Conservation (phyloP, 1,140 invertebrate species). For the Pachypeltis micranthus region DNA sequence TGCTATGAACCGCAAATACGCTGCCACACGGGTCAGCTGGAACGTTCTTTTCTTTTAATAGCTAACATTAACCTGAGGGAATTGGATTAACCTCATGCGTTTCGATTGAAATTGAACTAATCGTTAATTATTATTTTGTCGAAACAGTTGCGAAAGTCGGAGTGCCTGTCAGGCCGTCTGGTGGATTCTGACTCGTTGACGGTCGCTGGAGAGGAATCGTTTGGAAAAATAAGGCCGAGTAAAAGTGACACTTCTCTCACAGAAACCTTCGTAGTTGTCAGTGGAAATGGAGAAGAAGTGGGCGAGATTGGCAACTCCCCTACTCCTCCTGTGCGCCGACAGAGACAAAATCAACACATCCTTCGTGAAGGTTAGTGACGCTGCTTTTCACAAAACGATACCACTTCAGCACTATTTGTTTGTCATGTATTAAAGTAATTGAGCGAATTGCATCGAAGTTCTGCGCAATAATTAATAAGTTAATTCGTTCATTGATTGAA, state of each 20-base stretch:
- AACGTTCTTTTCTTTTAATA: no score
- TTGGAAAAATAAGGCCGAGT: constrained; percentile 51
- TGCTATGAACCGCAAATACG: no score
- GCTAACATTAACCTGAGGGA: no score
- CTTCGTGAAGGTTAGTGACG: constrained; percentile 23
- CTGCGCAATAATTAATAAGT: no score
- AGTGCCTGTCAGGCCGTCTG: constrained; percentile 31
- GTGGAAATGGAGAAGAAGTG: constrained; percentile 46
- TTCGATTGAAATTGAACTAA: not conserved
- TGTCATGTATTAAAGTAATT: no score
- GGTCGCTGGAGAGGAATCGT: constrained; percentile 32
- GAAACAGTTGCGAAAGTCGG: constrained; percentile 29
- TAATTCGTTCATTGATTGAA: no score
- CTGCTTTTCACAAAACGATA: no score
- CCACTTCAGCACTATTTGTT: no score
- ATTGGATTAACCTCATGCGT: no score
- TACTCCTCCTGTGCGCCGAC: constrained; percentile 11
- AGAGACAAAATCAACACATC: constrained; percentile 16
- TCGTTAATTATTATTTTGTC: not conserved
- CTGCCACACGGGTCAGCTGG: no score
- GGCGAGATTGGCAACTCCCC: constrained; percentile 18
- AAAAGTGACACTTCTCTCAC: constrained; percentile 84
- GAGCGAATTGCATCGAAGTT: no score
- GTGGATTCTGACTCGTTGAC: constrained; percentile 32
- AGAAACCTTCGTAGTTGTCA: constrained; percentile 77